Evolutionary conservation across 2,113 vertebrate species (phyloP), one percentile per base, ranked within the genome.

Genomic region (Rana temporaria): DNA sequence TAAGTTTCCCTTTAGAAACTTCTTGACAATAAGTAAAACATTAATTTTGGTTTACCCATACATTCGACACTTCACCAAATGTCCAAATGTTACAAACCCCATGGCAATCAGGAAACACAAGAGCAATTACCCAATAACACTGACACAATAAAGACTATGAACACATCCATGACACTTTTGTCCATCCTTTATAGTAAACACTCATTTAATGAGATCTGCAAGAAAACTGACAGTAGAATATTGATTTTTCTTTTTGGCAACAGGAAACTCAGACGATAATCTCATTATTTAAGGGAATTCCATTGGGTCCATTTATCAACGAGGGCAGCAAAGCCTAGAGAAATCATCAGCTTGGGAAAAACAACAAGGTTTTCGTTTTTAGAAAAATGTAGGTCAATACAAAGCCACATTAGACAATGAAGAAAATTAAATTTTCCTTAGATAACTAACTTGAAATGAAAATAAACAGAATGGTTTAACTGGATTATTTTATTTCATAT

Each of bases 221-320:
- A 59, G 12, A 15, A 60, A 60, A 38, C 32, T 22, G 30, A 62
- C 72, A 62, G 56, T 19, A 32, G 42, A 57, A 57, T 30, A 55
- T 59, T 34, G 59, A 62, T 20, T n/a, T 34, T 30, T 30, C 3
- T 22, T 59, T 75, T 75, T 19, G 56, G 57, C 26, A 38, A 74
- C 11, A 34, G 20, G 18, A 55, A 77, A 38, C 74, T 14, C 16
- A 57, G 63, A 67, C 7, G 53, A 67, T 79, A 56, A 79, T 67
- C 63, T 57, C 62, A 67, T 79, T 79, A 52, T 67, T 66, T 56
- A 34, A 57, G 19, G 42, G 42, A 64, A 67, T 79, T 68, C 38
- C 22, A 56, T 34, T 19, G 76, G 53, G 48, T 68, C 52, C 64
- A 79, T 79, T 79, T 57, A 79, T 79, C 76, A 66, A 66, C 55